Base-by-base conservation (phyloP, 2,888 invertebrate species). In the Drosophila atroscutellata region DNA sequence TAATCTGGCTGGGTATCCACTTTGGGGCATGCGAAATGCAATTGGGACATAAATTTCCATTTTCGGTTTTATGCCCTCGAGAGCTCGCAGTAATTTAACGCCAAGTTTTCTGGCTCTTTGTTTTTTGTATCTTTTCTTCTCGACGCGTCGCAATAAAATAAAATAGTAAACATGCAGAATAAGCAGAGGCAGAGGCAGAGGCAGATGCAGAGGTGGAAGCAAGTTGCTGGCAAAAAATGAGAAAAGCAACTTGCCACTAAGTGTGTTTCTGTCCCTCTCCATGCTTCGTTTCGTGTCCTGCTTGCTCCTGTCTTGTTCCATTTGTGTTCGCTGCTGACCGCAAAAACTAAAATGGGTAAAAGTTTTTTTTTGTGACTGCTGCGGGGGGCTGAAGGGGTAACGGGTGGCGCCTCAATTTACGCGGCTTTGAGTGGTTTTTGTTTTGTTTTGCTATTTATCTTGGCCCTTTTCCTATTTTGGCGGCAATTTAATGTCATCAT, bases 11-110 rank as follows among this genome's bases (percentile, higher is more conserved):
- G 24, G 56, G 50, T 51, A 86, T 26, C 80, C 71, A 54, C 49
- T 50, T 45, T 42, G 32, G 39, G 20, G 37, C 45, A 15, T 82
- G 57, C 51, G 60, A 81, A 86, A 80, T 88, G 86, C 86, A 90
- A 86, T 88, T 88, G 90, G 86, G 90, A 90, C 90, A 86, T 88
- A 86, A 86, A 90, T 86, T 86, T 83, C 86, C 90, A 88, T 86
- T 87, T 87, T 88, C 75, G 86, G 88, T 86, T 81, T 81, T 85
- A 87, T 89, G 83, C 87, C 90, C 87, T 66, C 78, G 90, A 81
- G 87, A 80, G 71, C 72, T 88, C 73, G 73, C 77, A 90, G 90
- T 90, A 87, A 87, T 87, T 87, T 87, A 88, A 87, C 87, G 90
- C 87, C 78, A 89, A 81, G 89, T 85, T 86, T 78, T 64, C 51